phyloP scores from a whole-genome alignment of 2,797 vertebrate species.

The Sternotherus odoratus region DNA sequence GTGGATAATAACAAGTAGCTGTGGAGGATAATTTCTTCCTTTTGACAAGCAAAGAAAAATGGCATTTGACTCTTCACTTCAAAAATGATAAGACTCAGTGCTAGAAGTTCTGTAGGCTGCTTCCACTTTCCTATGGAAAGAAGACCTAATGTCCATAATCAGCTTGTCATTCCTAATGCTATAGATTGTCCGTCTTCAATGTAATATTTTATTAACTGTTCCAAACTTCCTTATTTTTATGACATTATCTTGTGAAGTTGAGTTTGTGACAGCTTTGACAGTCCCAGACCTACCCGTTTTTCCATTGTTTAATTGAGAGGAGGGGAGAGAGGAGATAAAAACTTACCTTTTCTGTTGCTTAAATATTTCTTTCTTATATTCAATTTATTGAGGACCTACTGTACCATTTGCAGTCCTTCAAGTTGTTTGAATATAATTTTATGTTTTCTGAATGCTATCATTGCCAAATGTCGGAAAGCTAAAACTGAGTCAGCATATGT shows the following conservation, averaged over 20 bases:
- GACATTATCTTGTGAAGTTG: neutral
- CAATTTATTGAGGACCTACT: neutral
- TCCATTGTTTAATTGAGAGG: neutral
- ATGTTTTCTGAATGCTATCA: neutral
- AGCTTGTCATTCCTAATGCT: constrained; percentile 42
- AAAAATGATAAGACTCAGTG: constrained; percentile 62
- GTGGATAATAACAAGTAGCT: constrained; percentile 75
- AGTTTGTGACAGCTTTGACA: neutral
- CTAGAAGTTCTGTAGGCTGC: constrained; percentile 52
- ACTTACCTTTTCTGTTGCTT: constrained; percentile 4
- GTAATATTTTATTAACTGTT: constrained; percentile 45
- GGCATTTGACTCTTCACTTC: constrained; percentile 72
- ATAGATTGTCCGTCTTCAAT: neutral
- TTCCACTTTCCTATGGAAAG: constrained; percentile 59
- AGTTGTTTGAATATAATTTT: neutral
- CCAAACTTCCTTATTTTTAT: constrained; percentile 37
- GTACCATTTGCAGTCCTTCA: neutral
- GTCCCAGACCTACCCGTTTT: neutral
- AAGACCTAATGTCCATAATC: constrained; percentile 59
- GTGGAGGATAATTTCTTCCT: constrained; percentile 76
- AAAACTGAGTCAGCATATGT: neutral
- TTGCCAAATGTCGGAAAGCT: neutral
- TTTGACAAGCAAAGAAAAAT: constrained; percentile 78
- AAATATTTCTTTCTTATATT: neutral
- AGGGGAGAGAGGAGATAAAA: neutral